Evolutionary conservation across 2,888 invertebrate genomes (phyloP), one percentile per base, ranked within the genome.

Genomic region (Drosophila paucipuncta): DNA sequence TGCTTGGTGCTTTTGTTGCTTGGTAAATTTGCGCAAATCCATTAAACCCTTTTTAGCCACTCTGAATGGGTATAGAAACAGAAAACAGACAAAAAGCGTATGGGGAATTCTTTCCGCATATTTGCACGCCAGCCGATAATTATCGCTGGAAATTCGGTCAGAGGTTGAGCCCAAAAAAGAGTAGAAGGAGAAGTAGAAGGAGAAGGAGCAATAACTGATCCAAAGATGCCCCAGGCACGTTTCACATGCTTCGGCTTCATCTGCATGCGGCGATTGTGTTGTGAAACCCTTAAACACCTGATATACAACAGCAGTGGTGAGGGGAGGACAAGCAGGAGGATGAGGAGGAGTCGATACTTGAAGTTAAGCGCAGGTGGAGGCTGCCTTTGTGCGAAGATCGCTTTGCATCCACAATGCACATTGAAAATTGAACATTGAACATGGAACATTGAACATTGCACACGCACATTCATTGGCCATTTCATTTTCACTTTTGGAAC

Each of bases 91-190:
- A 76, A 76, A 68, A 67, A 70, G 64, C 68, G 49, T 31, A 65
- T 63, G 58, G 64, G 72, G 73, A 66, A 78, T 75, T 77, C 78
- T 83, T 83, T 85, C 78, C 90, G 90, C 92, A 92, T 92, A 91
- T 92, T 92, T 92, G 92, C 92, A 92, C 92, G 92, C 92, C 79
- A 92, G 90, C 83, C 87, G 92, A 92, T 92, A 92, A 90, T 92
- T 92, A 92, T 92, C 92, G 82, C 85, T 75, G 54, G 73, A 89
- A 89, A 90, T 91, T 91, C 92, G 92, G 92, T 92, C 92, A 92
- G 92, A 92, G 92, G 92, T 92, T 92, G 91, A 82, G 41, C 72
- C 73, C 61, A 68, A 71, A 73, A 25, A n/a, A 22, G 5, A 25
- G 37, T n/a, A n/a, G 43, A 22, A 22, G 22, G 13, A 22, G 22